Base-by-base conservation (phyloP, 2,888 invertebrate species). In the Tenthredo scrophulariae region DNA sequence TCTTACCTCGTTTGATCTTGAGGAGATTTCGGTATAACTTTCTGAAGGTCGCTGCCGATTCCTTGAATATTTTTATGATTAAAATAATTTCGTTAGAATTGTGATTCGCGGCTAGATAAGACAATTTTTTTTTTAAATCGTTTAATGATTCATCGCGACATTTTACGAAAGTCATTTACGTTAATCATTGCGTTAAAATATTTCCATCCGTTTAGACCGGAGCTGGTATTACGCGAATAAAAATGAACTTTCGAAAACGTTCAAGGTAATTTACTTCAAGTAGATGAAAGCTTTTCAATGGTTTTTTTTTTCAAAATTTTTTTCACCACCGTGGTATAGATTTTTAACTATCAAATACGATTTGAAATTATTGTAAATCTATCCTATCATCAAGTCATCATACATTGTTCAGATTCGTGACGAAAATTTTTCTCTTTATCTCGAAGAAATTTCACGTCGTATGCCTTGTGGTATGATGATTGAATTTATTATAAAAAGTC, bases 1-100 rank as follows among this genome's bases (percentile, higher is more conserved):
- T 54, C 77, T 77, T 50, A 77, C 77, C 77, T 77, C 77, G 77
- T 54, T 29, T 77, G 74, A 22, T 40, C n/a, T 77, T 77, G 77
- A 29, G 54, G 18, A 77, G 15, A 29, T 33, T 50, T 18, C 33
- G 22, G 33, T 77, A 50, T 10, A 77, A 22, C 54, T 54, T 29
- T 15, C 6, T 7, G 29, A 29, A 50, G 33, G 18, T 77, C n/a
- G 67, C n/a, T 50, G 46, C 18, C 33, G 54, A 29, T 77, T 54
- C n/a, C 18, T 77, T 54, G 46, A 54, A 50, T 77, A 33, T 33
- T 10, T 33, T 67, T 33, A 6, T 7, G 33, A 37, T 77, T 33
- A 18, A n/a, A 54, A 54, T 33, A 62, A 26, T 62, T 62, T 33
- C 13, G 0, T 54, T 29, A 26, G 54, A 54, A 77, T 54, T 29